Evolutionary conservation across 2,888 invertebrate genomes (phyloP), one percentile per base, ranked within the genome.

Genomic region (Dicranocentrus wangi): DNA sequence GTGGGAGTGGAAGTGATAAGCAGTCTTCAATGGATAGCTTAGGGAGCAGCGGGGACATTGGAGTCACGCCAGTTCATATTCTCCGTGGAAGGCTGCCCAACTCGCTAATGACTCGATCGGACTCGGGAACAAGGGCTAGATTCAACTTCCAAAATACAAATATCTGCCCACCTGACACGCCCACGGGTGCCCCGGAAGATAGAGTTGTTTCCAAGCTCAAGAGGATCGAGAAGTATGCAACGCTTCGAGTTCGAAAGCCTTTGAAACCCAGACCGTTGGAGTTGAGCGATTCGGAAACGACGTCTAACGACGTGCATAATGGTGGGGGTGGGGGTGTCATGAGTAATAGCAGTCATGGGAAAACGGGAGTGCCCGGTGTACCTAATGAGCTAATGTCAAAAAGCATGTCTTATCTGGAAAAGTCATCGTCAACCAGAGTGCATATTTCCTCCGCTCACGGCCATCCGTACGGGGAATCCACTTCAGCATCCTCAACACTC

Each of bases 1-100:
- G 84, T 65, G 83, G 85, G 23, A 85, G 85, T 82, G 86, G 86
- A 10, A 84, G 84, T 77, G 86, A 86, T 43, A 86, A 86, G 28
- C 84, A 85, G 43, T 86, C 86, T 2, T 85, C 85, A 0, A 85
- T 86, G 85, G 86, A 86, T 47, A 86, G 86, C 70, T 72, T 86
- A 13, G 85, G 85, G 25, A 84, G 85, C 68, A 82, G 78, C 77
- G 85, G 83, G 21, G 82, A 82, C 27, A 60, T 77, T 43, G 79
- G 83, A 25, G 60, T 58, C 2, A 81, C 83, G 8, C 81, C 83
- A 1, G 71, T 81, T 15, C 79, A 77, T 32, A 43, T 63, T 17
- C 65, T 76, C 8, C 17, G 81, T 19, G 81, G 81, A 39, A 27
- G 76, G 76, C 43, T 76, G 61, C 32, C 76, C 15, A 81, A 69